Evolutionary conservation across 2,888 invertebrate genomes (phyloP), one percentile per base, ranked within the genome.

Genomic region (Synanthedon vespiformis): DNA sequence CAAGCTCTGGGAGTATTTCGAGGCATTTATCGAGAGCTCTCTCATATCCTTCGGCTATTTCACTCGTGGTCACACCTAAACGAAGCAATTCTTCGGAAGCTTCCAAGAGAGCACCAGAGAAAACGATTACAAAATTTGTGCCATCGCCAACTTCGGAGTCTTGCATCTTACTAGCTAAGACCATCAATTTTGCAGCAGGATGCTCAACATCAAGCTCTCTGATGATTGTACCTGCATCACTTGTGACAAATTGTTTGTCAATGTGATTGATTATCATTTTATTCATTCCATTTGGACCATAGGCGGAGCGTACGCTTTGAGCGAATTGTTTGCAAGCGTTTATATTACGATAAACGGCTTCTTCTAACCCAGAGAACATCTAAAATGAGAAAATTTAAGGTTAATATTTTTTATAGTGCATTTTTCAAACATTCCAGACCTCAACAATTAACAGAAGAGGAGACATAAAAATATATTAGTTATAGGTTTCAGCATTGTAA

Each of bases 201-300:
- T 99, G 99, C 77, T 99, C 97, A 27, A 99, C 94, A 88, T 98
- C 97, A 48, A 98, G 81, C 77, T 98, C 97, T 58, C 94, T 91
- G 64, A 99, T 94, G 57, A 99, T 99, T 0, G 99, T 99, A 1
- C 97, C 99, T 18, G 99, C 99, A 89, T 99, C 99, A 77, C 97
- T 99, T 1, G 99, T 99, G 3, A 99, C 96, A 87, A 99, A 99
- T 64, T 99, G 92, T 74, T 99, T 99, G 71, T 98, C 98, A 61
- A 99, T 90, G 76, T 99, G 98, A 84, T 99, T 99, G 55, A 99
- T 99, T 18, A 99, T 94, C 95, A 99, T 98, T 89, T 99, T 99
- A 82, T 99, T 99, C 95, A 95, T 95, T 63, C 99, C 99, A 88
- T 97, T 97, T 8, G 99, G 99, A 0, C 99, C 99, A 80, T 97